Evolutionary conservation across 2,888 invertebrate species (phyloP).

Genomic region (Campoletis raptor): DNA sequence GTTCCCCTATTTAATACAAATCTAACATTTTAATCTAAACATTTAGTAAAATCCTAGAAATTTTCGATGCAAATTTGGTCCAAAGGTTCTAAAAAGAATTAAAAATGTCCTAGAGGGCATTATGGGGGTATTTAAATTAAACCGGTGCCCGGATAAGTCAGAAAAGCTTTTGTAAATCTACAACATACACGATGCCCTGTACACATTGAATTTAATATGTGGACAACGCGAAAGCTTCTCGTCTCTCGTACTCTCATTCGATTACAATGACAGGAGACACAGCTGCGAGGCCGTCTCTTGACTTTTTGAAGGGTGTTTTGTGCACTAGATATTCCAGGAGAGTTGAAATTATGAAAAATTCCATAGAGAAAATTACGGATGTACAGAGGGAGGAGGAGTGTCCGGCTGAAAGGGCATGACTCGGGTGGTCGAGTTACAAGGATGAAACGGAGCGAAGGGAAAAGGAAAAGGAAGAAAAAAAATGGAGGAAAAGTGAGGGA

Average conservation of each 20-base stretch:
- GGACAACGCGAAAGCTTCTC: conserved; percentile 37
- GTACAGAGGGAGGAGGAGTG: conserved; percentile 32
- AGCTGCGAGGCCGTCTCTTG: conserved; percentile 28
- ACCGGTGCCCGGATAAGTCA: conserved; percentile 7
- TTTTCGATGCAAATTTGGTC: not conserved
- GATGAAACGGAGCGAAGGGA: conserved; percentile 33
- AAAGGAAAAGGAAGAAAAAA: conserved; percentile 10
- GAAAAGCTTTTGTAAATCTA: conserved; percentile 30
- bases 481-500: not conserved
- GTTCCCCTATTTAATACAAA: no score
- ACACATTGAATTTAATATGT: not conserved
- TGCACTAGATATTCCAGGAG: conserved; percentile 30
- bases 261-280: conserved; percentile 53
- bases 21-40: no score
- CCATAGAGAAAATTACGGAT: conserved; percentile 30
- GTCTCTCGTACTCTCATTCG: conserved; percentile 53
- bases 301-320: conserved; percentile 38
- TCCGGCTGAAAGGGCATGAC: conserved; percentile 47
- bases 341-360: conserved; percentile 65
- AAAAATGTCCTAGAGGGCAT: not conserved
- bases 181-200: not conserved
- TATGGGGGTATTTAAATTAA: not conserved
- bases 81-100: not conserved
- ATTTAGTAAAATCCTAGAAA: not conserved
- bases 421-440: conserved; percentile 45